Percentiles rank a stretch among this genome's conserved stretches.
Evolutionary conservation across 1,140 invertebrate species (phyloP).

Genomic region (Drosophila triauraria): DNA sequence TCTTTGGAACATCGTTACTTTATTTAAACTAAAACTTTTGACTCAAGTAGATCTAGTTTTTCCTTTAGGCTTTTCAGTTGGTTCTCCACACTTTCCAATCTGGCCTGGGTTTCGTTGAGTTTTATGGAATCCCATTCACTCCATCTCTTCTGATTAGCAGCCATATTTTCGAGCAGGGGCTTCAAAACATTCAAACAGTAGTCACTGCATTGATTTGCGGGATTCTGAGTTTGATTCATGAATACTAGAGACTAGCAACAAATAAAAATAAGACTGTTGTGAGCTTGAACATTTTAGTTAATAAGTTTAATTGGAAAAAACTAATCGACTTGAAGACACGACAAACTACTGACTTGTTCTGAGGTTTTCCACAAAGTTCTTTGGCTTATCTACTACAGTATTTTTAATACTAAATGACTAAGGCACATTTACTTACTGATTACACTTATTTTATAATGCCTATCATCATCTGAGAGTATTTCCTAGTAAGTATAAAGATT

Average conservation of each 20-base stretch:
- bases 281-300: background rate
- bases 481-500: background rate
- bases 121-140: background rate
- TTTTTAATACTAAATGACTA: background rate
- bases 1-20: too few relatives aligned
- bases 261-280: background rate
- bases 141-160: background rate
- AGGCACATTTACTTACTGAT: background rate
- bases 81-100: background rate
- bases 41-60: background rate
- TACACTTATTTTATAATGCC: background rate
- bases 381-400: too few relatives aligned
- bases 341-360: background rate
- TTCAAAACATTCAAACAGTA: background rate
- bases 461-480: background rate
- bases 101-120: background rate
- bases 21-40: background rate
- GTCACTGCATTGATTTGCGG: background rate
- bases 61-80: background rate
- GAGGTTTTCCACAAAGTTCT: too few relatives aligned
- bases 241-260: background rate
- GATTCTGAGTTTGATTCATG: background rate
- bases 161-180: background rate
- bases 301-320: background rate
- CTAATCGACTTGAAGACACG: too few relatives aligned